Percentiles rank a stretch among this genome's conserved stretches.
Conservation (phyloP, 2,888 invertebrate species). For the Frankliniella fusca region DNA sequence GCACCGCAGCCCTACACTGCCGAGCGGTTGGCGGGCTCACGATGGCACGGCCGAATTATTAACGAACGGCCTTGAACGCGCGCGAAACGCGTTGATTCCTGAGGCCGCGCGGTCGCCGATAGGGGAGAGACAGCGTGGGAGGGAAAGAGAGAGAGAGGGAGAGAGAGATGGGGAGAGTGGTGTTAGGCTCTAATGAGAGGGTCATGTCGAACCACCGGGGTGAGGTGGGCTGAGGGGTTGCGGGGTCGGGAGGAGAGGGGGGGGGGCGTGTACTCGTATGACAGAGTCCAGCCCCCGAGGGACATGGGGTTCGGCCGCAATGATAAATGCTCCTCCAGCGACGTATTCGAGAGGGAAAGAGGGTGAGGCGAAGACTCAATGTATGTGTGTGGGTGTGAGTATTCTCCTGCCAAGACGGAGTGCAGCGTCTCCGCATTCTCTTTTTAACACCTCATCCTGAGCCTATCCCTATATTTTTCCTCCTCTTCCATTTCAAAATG, state of each 20-base stretch:
- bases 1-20: no score
- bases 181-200: constrained; percentile 35
- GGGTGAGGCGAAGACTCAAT: not conserved
- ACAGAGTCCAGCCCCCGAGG: no score
- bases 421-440: no score
- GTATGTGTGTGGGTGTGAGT: no score
- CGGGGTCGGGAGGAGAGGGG: constrained; percentile 32
- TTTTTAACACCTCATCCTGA: not conserved
- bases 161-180: constrained; percentile 31
- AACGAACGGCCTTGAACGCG: no score
- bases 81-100: no score
- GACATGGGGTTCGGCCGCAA: constrained; percentile 36
- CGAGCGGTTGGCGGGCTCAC: no score
- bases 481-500: no score
- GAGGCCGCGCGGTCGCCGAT: not conserved
- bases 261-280: constrained; percentile 32
- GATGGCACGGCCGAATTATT: no score
- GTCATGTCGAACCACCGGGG: not conserved
- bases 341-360: not conserved
- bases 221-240: constrained; percentile 29
- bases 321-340: constrained; percentile 45
- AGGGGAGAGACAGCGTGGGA: not conserved
- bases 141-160: constrained; percentile 32
- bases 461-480: no score
- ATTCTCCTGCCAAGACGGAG: no score